Evolutionary conservation across 2,797 vertebrate genomes (phyloP), one percentile per base, ranked within the genome.

Genomic region (Graptemys geographica): DNA sequence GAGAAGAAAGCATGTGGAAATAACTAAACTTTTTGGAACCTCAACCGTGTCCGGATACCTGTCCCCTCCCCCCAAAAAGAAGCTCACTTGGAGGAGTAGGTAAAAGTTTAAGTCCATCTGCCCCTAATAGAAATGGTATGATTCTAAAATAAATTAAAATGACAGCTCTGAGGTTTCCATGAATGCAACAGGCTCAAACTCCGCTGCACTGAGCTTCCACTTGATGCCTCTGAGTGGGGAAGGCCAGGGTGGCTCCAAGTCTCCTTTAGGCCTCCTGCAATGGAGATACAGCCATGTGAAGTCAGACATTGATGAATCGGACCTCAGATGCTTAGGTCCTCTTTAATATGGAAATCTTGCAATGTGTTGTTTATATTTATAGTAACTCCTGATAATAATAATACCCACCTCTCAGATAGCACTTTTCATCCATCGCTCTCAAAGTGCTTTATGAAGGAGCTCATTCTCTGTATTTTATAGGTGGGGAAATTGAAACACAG

Each of bases 341-440:
- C 74, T 76, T 76, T 15, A 47, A 47, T 47, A 27, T 28, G 11
- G 41, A 28, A 28, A 47, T 47, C 44, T 76, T 76, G 41, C 41
- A 47, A 25, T 47, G 83, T 88, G 49, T 57, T 41, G n/a, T 82
- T 84, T 88, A 56, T 78, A 59, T 44, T n/a, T 90, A 1, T 81
- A 90, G 23, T 47, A 91, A 72, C 41, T 85, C 47, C 41, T 85
- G 82, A 62, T 69, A 79, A 53, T 51, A 74, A 87, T 53, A 81
- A 87, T 82, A 90, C 76, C 94, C 13, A 79, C 2, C 51, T 92
- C 41, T 89, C 95, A 57, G n/a, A 2, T 44, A 51, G 51, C 81
- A 82, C 81, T 91, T 97, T 93, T 94, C 89, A 59, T 33, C 92
- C 37, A 37, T 12, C 33, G 33, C 79, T 90, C 84, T 92, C n/a